Base-by-base conservation (phyloP, 2,113 vertebrate species). In the Notiomystis cincta region DNA sequence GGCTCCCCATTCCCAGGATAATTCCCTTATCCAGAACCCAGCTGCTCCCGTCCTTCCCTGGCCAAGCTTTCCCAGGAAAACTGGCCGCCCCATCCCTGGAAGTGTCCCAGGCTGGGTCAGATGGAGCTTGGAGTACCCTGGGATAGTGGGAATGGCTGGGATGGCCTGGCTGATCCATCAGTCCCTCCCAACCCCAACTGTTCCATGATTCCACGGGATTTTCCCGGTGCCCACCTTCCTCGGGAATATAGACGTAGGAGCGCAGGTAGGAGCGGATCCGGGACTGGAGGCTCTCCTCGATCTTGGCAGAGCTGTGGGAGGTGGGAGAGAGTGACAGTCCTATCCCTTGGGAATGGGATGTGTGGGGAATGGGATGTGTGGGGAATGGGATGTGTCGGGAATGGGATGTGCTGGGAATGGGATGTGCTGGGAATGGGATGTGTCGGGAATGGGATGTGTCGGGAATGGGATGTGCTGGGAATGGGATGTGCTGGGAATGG, bases 211-310 rank as follows among this genome's bases (percentile, higher is more conserved):
- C 37, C 20, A 1, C 2, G 38, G 47, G 21, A 6, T 60, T 35
- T 61, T 48, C 23, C 42, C 0, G 2, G 27, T 4, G 22, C 80
- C 3, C 94, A 99, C 99, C 99, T 67, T 97, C 98, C 87, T 98
- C 98, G 1, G 98, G 98, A 54, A 95, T 56, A 28, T 99, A 99
- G 92, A 99, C 27, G 53, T 98, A 99, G 11, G 98, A 98, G 77
- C 89, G 73, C 40, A 98, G 87, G 54, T 97, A 97, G 5, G 87
- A 56, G 70, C 48, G 71, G 69, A 98, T 88, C 89, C 96, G 96
- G 11, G 97, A 97, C 16, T 64, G 40, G 33, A 98, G 83, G 71
- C 90, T 97, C 5, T 96, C 98, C 10, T 97, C 98, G 16, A 96
- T 90, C 85, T 94, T 88, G 3, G 73, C 77, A 0, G 97, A 96